Percentiles rank a stretch among this genome's conserved stretches.
Evolutionary conservation across 2,888 invertebrate species (phyloP).

Genomic region (Xestobium rufovillosum): DNA sequence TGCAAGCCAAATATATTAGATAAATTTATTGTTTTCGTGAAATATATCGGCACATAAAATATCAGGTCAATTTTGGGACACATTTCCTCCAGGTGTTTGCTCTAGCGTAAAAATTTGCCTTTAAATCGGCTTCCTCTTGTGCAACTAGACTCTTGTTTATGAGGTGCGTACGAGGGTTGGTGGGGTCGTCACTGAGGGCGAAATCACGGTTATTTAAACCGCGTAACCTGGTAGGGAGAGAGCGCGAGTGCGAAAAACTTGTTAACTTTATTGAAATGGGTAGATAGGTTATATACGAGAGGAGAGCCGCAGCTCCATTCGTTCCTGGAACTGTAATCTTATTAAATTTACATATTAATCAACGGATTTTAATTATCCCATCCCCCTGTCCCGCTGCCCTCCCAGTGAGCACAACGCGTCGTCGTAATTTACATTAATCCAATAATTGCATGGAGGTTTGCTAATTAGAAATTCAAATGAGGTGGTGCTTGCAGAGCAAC

Average conservation of each 20-base stretch:
- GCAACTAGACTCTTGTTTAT: too few species aligned
- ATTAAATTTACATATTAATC: constrained; percentile 98
- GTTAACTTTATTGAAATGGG: constrained; percentile 24
- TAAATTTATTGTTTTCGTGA: too few species aligned
- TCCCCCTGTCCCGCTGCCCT: constrained; percentile 44
- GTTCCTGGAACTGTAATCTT: constrained; percentile 93
- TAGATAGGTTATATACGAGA: constrained; percentile 13
- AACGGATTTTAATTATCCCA: constrained; percentile 96
- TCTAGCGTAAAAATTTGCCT: too few species aligned
- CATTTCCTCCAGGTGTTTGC: too few species aligned
- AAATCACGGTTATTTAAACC: too few species aligned
- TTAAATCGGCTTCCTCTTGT: too few species aligned
- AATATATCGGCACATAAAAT: too few species aligned
- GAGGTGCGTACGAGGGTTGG: too few species aligned
- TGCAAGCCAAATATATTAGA: too few species aligned
- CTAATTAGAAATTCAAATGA: constrained; percentile 90
- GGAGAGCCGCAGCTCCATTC: constrained; percentile 43
- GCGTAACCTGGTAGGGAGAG: too few species aligned
- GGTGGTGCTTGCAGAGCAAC: constrained; percentile 60
- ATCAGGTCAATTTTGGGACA: too few species aligned
- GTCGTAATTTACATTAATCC: constrained; percentile 89
- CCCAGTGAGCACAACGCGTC: constrained; percentile 52
- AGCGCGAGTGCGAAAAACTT: constrained; percentile 23
- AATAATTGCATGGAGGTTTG: constrained; percentile 89
- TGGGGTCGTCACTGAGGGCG: too few species aligned